Evolutionary conservation across 2,797 vertebrate species (phyloP).

Genomic region (Enoplosus armatus): DNA sequence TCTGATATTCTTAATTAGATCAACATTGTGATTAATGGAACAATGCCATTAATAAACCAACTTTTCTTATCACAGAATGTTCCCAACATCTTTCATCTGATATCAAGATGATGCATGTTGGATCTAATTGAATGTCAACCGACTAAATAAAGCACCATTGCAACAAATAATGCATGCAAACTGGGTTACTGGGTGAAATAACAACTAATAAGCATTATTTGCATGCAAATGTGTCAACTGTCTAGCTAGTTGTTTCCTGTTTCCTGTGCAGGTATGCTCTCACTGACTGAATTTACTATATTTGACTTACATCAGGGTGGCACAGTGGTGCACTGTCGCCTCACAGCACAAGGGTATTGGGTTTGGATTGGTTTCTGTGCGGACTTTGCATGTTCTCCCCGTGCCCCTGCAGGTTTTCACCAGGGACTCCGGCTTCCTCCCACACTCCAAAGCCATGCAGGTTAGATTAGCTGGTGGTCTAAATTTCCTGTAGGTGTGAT

Average conservation of each 20-base stretch:
- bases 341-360: no score
- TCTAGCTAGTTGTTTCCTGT: neutral
- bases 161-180: conserved; percentile 16
- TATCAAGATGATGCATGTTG: neutral
- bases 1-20: conserved; percentile 6
- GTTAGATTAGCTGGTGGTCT: no score
- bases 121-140: conserved; percentile 22
- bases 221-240: conserved; percentile 11
- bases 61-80: neutral
- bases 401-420: no score
- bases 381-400: no score
- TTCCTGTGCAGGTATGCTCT: neutral
- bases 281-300: neutral
- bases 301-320: no score
- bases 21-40: conserved; percentile 4
- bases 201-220: conserved; percentile 26
- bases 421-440: no score
- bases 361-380: no score
- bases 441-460: no score
- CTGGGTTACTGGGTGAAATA: conserved; percentile 30
- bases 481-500: no score
- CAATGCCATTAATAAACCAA: neutral
- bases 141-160: conserved; percentile 21
- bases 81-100: neutral
- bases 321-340: no score